Evolutionary conservation across 2,888 invertebrate genomes (phyloP).

Genomic region (Sialis fuliginosa): DNA sequence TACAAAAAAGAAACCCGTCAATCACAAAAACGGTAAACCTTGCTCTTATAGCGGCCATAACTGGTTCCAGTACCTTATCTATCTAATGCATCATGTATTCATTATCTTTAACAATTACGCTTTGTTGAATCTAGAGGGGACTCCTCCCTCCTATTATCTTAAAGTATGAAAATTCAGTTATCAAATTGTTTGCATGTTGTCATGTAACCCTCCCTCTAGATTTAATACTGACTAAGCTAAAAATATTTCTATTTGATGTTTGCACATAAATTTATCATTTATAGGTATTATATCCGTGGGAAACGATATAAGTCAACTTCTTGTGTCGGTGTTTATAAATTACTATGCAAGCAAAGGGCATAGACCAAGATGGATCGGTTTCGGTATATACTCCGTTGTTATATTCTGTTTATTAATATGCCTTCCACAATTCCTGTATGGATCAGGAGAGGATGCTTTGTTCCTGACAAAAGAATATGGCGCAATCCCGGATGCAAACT

Average conservation of each 20-base stretch:
- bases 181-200: too few relatives aligned
- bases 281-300: conserved; percentile 51
- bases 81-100: too few relatives aligned
- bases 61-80: too few relatives aligned
- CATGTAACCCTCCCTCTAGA: too few relatives aligned
- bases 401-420: conserved; percentile 47
- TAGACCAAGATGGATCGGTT: conserved; percentile 54
- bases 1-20: too few relatives aligned
- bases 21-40: too few relatives aligned
- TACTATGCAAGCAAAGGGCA: conserved; percentile 55
- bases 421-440: conserved; percentile 48
- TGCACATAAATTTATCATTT: conserved; percentile 7
- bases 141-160: too few relatives aligned
- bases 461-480: conserved; percentile 40
- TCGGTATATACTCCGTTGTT: conserved; percentile 38
- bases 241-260: not conserved
- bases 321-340: conserved; percentile 44
- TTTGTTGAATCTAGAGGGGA: too few relatives aligned
- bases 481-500: conserved; percentile 24
- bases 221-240: too few relatives aligned
- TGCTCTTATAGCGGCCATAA: too few relatives aligned
- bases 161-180: too few relatives aligned
- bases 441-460: conserved; percentile 46
- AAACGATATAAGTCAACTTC: conserved; percentile 53
- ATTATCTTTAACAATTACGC: too few relatives aligned